Evolutionary conservation across 2,888 invertebrate genomes (phyloP).

Genomic region (Piscicola geometra): DNA sequence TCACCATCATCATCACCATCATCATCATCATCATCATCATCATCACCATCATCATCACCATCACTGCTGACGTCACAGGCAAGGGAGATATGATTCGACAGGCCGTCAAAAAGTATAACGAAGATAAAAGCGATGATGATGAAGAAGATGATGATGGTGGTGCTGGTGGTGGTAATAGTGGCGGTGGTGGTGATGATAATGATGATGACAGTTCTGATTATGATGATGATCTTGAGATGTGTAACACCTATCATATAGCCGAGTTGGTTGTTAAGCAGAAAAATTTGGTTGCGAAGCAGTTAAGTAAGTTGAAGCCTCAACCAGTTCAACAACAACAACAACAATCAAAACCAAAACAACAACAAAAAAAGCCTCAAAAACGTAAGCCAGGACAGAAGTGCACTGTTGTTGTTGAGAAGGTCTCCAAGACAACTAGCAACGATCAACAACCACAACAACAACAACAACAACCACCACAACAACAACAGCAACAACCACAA

Average conservation of each 20-base stretch:
- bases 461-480: not conserved
- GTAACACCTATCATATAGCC: constrained; percentile 4
- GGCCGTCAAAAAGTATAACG: not conserved
- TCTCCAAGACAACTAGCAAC: not conserved
- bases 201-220: constrained; percentile 21
- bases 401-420: too few relatives aligned
- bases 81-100: constrained; percentile 4
- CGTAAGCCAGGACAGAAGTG: not conserved
- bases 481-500: too few relatives aligned
- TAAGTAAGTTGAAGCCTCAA: not conserved
- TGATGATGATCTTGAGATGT: constrained; percentile 8
- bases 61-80: too few relatives aligned
- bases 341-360: not conserved
- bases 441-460: constrained; percentile 16
- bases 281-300: not conserved
- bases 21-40: too few relatives aligned
- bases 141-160: not conserved
- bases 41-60: too few relatives aligned
- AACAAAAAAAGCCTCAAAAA: not conserved
- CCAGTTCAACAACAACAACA: constrained; percentile 16
- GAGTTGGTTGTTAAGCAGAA: constrained; percentile 1
- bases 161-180: not conserved
- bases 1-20: too few relatives aligned
- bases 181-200: constrained; percentile 7
- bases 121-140: not conserved